Conservation (phyloP, 2,113 vertebrate genomes). For the Vombatus ursinus region DNA sequence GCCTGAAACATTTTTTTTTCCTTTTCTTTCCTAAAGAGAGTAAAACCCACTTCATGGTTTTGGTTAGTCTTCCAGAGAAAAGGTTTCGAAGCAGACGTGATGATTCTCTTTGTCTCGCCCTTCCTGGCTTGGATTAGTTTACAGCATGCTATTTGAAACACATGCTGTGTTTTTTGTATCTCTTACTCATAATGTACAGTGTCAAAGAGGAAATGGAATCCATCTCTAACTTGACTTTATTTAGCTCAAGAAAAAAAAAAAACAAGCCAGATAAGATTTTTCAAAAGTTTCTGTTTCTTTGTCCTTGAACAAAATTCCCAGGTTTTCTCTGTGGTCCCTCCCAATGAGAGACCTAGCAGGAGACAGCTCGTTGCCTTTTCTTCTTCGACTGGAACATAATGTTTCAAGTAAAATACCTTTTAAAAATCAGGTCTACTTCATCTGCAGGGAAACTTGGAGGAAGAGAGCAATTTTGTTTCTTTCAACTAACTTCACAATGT, state of each 20-base stretch:
- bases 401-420: constrained; percentile 74
- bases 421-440: constrained; percentile 71
- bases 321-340: constrained; percentile 64
- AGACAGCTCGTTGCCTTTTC: constrained; percentile 68
- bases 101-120: not conserved
- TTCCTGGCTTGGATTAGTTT: constrained; percentile 41
- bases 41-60: not conserved
- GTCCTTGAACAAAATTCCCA: constrained; percentile 67
- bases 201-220: constrained; percentile 40
- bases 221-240: not conserved
- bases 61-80: constrained; percentile 23
- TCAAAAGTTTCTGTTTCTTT: constrained; percentile 65
- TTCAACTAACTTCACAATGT: constrained; percentile 63
- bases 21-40: not conserved
- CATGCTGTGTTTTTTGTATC: rapidly evolving
- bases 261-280: constrained; percentile 40
- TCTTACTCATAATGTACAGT: constrained; percentile 18
- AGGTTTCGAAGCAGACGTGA: not conserved
- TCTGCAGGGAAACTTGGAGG: constrained; percentile 61
- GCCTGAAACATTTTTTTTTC: not conserved
- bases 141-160: not conserved
- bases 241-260: not conserved
- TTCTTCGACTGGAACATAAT: constrained; percentile 56
- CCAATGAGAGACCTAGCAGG: constrained; percentile 57
- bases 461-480: constrained; percentile 71